Evolutionary conservation across 2,888 invertebrate species (phyloP).

Genomic region (Drosophila longiperda): DNA sequence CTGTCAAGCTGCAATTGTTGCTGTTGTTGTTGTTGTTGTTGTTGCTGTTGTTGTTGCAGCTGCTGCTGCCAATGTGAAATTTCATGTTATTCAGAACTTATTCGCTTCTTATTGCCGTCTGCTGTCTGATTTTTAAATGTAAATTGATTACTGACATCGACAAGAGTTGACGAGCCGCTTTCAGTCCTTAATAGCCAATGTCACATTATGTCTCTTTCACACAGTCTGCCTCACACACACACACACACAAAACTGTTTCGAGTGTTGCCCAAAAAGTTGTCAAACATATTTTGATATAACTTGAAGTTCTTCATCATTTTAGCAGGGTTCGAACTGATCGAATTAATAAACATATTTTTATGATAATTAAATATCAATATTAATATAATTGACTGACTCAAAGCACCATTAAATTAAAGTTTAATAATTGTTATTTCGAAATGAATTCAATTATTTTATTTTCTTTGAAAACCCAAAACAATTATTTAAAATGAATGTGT

Average conservation of each 20-base stretch:
- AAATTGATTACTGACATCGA: constrained; percentile 75
- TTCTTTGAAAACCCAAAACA: constrained; percentile 7
- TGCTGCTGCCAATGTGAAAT: constrained; percentile 68
- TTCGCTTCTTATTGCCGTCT: constrained; percentile 41
- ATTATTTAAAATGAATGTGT: constrained; percentile 23
- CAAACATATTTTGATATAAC: background rate
- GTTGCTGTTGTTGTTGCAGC: constrained; percentile 11
- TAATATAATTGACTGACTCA: background rate
- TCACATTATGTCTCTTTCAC: constrained; percentile 46
- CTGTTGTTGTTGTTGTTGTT: constrained; percentile 4
- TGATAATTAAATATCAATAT: background rate
- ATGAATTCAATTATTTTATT: background rate
- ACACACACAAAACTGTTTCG: constrained; percentile 27
- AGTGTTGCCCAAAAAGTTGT: constrained; percentile 25
- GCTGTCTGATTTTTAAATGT: constrained; percentile 58
- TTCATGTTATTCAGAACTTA: constrained; percentile 71
- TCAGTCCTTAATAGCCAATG: constrained; percentile 69
- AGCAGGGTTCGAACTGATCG: background rate
- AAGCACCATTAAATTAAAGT: background rate
- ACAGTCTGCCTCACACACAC: constrained; percentile 19
- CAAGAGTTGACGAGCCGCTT: constrained; percentile 66
- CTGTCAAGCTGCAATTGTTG: constrained; percentile 26
- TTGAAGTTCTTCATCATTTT: background rate
- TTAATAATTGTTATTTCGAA: background rate
- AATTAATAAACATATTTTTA: background rate